These are phyloP conservation scores for Aix galericulata DNA, from an alignment of 2,113 vertebrate species.

Conservation along the genomic window DNA sequence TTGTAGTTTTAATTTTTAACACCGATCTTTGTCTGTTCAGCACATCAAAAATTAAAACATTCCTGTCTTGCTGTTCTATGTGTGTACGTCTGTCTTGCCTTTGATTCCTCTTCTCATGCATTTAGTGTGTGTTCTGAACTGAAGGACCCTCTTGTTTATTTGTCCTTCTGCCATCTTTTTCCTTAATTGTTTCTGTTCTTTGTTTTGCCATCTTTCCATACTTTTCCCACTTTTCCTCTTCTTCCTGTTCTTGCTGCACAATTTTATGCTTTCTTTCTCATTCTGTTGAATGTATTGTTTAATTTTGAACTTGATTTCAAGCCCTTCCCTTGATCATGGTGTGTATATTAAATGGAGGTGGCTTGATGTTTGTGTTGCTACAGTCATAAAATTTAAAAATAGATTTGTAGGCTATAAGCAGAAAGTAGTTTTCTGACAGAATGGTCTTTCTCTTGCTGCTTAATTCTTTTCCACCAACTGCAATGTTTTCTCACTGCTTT, in stretches of 20 bases:
- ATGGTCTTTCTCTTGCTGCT: not conserved
- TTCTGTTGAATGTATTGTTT: not conserved
- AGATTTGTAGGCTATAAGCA: not conserved
- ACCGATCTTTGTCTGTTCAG: not conserved
- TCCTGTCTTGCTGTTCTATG: not conserved
- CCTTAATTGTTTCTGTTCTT: not conserved
- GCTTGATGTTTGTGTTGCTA: not conserved
- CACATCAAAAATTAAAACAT: not conserved
- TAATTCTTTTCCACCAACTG: not conserved
- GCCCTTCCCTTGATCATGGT: not conserved
- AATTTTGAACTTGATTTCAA: not conserved
- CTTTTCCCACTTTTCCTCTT: not conserved
- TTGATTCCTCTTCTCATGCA: not conserved
- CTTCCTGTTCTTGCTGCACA: not conserved
- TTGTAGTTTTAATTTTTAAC: not conserved
- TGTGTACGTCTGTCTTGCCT: not conserved
- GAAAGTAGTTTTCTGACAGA: not conserved
- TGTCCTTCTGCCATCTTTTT: not conserved
- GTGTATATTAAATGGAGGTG: not conserved
- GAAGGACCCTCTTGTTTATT: not conserved
- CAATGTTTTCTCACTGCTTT: not conserved
- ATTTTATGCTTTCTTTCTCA: not conserved
- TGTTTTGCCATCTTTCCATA: not conserved
- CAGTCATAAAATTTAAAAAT: not conserved
- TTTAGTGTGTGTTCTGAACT: not conserved